phyloP scores from a whole-genome alignment of 2,797 vertebrate genomes.

The Schizothorax lantsangensis region DNA sequence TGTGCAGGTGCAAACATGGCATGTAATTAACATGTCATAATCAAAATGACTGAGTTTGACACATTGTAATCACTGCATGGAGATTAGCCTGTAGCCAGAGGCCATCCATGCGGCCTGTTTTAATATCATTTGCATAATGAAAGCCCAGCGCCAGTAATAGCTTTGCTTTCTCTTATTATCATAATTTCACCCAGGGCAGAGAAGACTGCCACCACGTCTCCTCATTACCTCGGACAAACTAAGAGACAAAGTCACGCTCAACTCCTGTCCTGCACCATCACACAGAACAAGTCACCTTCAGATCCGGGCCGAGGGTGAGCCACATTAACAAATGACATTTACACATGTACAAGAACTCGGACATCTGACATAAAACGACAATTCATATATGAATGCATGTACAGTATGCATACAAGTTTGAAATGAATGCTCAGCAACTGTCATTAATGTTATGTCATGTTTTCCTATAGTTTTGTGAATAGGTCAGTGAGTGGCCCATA shows the following conservation, averaged over 20 bases:
- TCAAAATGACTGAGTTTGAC: conserved; percentile 98
- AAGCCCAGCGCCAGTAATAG: conserved; percentile 98
- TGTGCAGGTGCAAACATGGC: conserved; percentile 93
- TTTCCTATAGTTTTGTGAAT: not conserved
- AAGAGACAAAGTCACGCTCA: conserved; percentile 81
- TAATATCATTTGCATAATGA: conserved; percentile 99
- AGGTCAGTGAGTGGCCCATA: not conserved
- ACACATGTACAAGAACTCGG: not conserved
- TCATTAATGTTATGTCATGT: not conserved
- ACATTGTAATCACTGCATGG: conserved; percentile 99
- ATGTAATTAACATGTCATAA: conserved; percentile 99
- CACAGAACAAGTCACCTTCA: conserved; percentile 55
- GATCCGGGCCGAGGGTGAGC: not conserved
- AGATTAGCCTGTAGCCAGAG: conserved; percentile 95
- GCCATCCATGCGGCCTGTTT: conserved; percentile 90
- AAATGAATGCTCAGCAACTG: not conserved
- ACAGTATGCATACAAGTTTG: not conserved
- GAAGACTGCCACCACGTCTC: conserved; percentile 85
- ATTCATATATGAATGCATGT: too few species aligned
- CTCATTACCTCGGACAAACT: conserved; percentile 87
- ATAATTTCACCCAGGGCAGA: conserved; percentile 99
- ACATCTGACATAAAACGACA: not conserved
- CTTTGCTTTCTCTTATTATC: conserved; percentile 99
- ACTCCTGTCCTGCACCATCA: conserved; percentile 40
- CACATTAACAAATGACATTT: not conserved